Evolutionary conservation across 2,797 vertebrate genomes (phyloP).

Genomic region (Leptoclinus maculatus): DNA sequence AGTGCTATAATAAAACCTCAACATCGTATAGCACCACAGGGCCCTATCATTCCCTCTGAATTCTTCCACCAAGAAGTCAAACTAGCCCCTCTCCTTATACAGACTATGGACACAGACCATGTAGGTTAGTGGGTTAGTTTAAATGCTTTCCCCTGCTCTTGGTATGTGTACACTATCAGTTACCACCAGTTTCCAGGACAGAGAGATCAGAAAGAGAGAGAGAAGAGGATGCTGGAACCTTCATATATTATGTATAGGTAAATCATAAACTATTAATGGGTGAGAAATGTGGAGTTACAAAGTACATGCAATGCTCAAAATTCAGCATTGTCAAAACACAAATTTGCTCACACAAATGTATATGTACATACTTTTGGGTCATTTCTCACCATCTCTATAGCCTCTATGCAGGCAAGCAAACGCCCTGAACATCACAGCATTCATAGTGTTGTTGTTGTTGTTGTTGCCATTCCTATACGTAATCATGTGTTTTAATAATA

Average conservation of each 20-base stretch:
- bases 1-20: constrained; percentile 49
- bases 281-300: constrained; percentile 40
- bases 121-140: constrained; percentile 6
- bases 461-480: no score
- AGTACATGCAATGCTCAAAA: constrained; percentile 5
- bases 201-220: constrained; percentile 29
- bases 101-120: constrained; percentile 7
- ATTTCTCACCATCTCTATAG: not conserved
- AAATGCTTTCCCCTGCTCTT: constrained; percentile 22
- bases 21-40: constrained; percentile 42
- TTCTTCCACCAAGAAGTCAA: constrained; percentile 27
- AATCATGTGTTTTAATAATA: no score
- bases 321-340: constrained; percentile 14
- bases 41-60: constrained; percentile 22
- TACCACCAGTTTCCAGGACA: constrained; percentile 52
- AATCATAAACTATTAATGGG: constrained; percentile 60
- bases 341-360: not conserved
- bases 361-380: not conserved
- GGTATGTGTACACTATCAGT: constrained; percentile 53
- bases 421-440: not conserved
- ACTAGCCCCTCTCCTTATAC: constrained; percentile 20
- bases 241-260: constrained; percentile 75
- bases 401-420: not conserved
- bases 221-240: constrained; percentile 47
- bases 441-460: rapidly evolving